Percentiles rank a stretch among this genome's conserved stretches.
Evolutionary conservation across 2,888 invertebrate species (phyloP).

Genomic region (Eustalomyia histrio): DNA sequence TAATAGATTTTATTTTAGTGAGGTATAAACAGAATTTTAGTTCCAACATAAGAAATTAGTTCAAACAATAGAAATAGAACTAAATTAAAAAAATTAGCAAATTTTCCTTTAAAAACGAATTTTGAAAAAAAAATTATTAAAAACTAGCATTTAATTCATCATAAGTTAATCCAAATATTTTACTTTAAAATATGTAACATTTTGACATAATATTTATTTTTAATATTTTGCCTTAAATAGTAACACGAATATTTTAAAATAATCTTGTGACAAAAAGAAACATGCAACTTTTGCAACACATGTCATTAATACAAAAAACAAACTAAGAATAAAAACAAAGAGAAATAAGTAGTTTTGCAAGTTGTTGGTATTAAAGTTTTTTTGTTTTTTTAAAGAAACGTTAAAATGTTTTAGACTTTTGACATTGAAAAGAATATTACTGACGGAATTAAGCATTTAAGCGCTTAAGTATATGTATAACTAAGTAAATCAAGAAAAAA

Average conservation of each 20-base stretch:
- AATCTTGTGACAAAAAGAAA: not conserved
- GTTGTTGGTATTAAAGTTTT: not conserved
- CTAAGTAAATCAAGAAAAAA: not conserved
- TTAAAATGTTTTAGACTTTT: constrained; percentile 23
- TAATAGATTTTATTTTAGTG: too few species aligned
- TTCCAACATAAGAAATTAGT: too few species aligned
- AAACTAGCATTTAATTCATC: too few species aligned
- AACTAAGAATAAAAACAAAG: not conserved
- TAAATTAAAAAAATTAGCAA: too few species aligned
- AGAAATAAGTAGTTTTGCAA: not conserved
- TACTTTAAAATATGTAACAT: too few species aligned
- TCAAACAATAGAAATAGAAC: too few species aligned
- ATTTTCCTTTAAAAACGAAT: too few species aligned
- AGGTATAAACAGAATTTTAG: too few species aligned
- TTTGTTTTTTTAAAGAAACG: not conserved
- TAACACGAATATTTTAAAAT: not conserved
- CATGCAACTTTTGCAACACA: not conserved
- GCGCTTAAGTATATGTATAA: not conserved
- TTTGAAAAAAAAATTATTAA: too few species aligned
- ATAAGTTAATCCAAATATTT: too few species aligned
- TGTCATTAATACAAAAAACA: not conserved
- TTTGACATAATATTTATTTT: too few species aligned
- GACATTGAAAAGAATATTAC: constrained; percentile 31
- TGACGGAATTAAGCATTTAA: not conserved
- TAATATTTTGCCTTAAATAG: not conserved